Conservation (phyloP, 2,888 invertebrate genomes). For the Cerastis leucographa region DNA sequence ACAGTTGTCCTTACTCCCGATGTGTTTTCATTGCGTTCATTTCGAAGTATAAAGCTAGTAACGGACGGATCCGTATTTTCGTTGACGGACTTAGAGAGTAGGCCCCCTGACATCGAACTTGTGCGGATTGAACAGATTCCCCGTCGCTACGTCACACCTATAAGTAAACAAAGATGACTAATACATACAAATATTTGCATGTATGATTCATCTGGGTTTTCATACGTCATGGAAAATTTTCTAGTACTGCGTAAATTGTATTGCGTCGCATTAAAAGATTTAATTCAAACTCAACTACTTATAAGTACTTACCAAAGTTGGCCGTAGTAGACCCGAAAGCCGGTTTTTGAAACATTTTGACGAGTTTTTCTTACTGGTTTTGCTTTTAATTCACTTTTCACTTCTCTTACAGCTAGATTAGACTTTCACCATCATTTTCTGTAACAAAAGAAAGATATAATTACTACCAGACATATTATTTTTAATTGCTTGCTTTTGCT, state of each 20-base stretch:
- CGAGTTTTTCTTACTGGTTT: conserved; percentile 7
- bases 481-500: too few species aligned
- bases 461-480: not conserved
- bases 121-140: not conserved
- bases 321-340: conserved; percentile 81
- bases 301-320: conserved; percentile 80
- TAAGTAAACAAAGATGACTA: conserved; percentile 11
- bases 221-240: conserved; percentile 10
- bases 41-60: too few species aligned
- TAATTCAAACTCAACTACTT: not conserved
- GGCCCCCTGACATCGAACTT: conserved; percentile 21
- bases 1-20: too few species aligned
- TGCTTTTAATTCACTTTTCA: conserved; percentile 32
- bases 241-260: not conserved
- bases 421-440: conserved; percentile 37
- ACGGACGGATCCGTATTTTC: too few species aligned
- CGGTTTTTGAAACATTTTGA: conserved; percentile 85
- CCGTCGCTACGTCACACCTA: not conserved
- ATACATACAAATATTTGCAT: conserved; percentile 8
- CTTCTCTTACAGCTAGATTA: conserved; percentile 24
- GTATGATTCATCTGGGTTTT: conserved; percentile 16
- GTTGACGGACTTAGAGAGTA: too few species aligned
- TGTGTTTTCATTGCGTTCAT: too few species aligned
- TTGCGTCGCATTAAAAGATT: not conserved
- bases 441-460: conserved; percentile 40